Evolutionary conservation across 2,888 invertebrate species (phyloP).

Genomic region (Papilio elwesi): DNA sequence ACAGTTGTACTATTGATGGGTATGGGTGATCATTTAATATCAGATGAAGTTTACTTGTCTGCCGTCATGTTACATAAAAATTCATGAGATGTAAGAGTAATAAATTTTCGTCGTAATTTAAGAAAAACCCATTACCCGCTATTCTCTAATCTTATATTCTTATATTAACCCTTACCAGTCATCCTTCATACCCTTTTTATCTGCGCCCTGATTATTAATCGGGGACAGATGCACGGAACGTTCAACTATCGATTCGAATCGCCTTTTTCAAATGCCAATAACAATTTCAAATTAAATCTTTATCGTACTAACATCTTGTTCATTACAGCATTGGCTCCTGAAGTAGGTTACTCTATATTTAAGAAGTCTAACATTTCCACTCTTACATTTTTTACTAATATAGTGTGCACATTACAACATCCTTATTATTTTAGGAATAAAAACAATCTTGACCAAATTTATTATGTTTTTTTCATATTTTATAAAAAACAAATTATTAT

Average conservation of each 20-base stretch:
- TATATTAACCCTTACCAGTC: slow-evolving; percentile 7
- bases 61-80: too few species aligned
- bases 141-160: slow-evolving; percentile 4
- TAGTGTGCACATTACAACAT: too few species aligned
- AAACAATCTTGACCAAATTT: too few species aligned
- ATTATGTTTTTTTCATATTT: too few species aligned
- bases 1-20: too few species aligned
- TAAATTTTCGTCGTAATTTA: background rate
- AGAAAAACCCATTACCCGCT: slow-evolving; percentile 4
- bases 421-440: too few species aligned
- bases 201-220: slow-evolving; percentile 32
- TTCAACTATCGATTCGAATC: background rate
- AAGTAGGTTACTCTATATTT: background rate
- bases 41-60: too few species aligned
- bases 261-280: background rate
- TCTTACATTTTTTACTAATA: too few species aligned
- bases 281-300: background rate
- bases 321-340: background rate
- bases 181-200: slow-evolving; percentile 20
- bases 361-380: background rate
- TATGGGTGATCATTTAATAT: too few species aligned
- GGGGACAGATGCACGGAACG: slow-evolving; percentile 15
- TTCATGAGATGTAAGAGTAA: background rate
- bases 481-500: too few species aligned
- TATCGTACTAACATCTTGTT: background rate